A percentile compares a stretch with the other conserved stretches of the same genome.
These are phyloP conservation scores for Puma concolor DNA, from an alignment of 2,113 vertebrate genomes.

Conservation along the genomic window DNA sequence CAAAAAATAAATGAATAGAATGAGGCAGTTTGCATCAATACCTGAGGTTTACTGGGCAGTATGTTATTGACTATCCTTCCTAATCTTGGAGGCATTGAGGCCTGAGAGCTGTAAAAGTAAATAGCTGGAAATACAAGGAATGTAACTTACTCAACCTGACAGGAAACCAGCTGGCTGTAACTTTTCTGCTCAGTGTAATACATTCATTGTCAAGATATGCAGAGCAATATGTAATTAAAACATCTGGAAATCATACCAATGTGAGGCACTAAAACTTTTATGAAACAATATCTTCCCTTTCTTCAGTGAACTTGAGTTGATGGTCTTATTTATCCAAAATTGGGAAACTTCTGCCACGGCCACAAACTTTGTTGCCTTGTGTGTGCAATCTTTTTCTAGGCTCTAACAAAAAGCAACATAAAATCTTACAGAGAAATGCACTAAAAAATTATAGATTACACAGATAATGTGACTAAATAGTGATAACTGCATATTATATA, in stretches of 20 bases:
- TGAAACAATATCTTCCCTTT: constrained; percentile 36
- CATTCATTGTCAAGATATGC: constrained; percentile 3
- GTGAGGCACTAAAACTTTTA: constrained; percentile 1
- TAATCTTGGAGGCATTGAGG: background rate
- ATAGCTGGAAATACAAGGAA: background rate
- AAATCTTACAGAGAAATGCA: background rate
- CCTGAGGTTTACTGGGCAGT: background rate
- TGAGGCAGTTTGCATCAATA: background rate
- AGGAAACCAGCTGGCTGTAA: constrained; percentile 10
- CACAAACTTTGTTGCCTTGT: background rate
- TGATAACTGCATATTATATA: background rate
- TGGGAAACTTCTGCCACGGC: background rate
- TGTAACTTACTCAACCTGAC: background rate
- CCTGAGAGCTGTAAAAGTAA: background rate
- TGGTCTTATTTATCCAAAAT: background rate
- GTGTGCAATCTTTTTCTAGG: background rate
- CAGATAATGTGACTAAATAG: background rate
- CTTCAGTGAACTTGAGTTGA: background rate
- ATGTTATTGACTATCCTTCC: background rate
- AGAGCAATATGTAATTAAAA: constrained; percentile 64
- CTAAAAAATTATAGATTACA: background rate
- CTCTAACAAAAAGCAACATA: background rate
- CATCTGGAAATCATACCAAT: constrained; percentile 60
- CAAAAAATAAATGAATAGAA: background rate
- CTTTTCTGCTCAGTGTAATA: background rate